phyloP scores from a whole-genome alignment of 2,113 vertebrate genomes.

The Egretta garzetta region DNA sequence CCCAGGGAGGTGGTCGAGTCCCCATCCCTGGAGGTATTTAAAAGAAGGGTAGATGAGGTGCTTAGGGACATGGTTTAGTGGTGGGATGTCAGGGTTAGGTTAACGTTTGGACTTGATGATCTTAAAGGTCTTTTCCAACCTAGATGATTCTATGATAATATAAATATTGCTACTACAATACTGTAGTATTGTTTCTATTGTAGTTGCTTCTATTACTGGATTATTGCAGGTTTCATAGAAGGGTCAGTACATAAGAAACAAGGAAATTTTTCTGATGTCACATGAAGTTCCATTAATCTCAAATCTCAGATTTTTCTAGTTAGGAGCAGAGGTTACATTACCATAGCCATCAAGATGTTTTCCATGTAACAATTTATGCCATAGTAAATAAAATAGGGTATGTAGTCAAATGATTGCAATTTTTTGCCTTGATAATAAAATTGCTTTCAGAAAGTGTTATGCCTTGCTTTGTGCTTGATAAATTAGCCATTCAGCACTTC shows the following conservation, averaged over 20 bases:
- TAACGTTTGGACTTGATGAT: no score
- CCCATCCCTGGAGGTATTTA: no score
- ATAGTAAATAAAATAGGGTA: conserved; percentile 16
- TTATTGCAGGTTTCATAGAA: not conserved
- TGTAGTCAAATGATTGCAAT: conserved; percentile 2
- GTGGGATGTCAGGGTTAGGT: no score
- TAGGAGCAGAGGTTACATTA: conserved; percentile 31
- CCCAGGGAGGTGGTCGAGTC: no score
- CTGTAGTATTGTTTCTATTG: not conserved
- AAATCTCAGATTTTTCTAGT: conserved; percentile 48
- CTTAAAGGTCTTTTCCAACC: no score
- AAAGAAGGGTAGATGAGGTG: no score
- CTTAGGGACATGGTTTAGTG: no score
- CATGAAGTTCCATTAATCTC: not conserved
- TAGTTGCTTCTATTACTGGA: not conserved
- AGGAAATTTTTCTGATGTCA: conserved; percentile 21
- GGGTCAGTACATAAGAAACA: not conserved
- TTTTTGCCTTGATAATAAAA: conserved; percentile 32
- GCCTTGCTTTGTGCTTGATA: conserved; percentile 39
- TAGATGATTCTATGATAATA: no score
- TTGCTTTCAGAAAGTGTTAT: conserved; percentile 38
- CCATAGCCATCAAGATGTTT: conserved; percentile 30
- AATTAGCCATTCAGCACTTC: conserved; percentile 43
- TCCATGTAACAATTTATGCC: not conserved
- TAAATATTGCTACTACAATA: not conserved